These are phyloP conservation scores for Bellardia bayeri DNA, from an alignment of 2,888 invertebrate species.

Conservation along the genomic window DNA sequence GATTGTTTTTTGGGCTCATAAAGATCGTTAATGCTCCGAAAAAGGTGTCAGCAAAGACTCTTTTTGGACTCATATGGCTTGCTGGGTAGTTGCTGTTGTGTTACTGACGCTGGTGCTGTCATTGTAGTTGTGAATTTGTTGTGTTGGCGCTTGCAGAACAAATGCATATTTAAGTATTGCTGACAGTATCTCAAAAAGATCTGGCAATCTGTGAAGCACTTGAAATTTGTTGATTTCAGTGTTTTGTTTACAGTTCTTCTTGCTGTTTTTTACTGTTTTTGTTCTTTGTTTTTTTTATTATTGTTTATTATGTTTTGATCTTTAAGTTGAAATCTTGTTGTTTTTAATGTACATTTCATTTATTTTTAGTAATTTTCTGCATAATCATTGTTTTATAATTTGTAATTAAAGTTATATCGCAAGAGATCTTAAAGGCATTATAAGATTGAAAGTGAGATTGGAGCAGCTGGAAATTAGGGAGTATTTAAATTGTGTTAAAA, in stretches of 20 bases:
- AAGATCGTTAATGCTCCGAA: no score
- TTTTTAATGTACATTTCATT: constrained; percentile 32
- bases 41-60: no score
- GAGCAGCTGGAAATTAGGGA: background rate
- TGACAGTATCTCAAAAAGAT: constrained; percentile 68
- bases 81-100: background rate
- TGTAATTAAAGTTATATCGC: constrained; percentile 64
- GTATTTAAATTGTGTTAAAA: constrained; percentile 9
- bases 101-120: background rate
- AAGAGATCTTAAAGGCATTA: constrained; percentile 19
- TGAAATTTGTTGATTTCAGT: constrained; percentile 51
- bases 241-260: constrained; percentile 35
- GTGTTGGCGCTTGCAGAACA: constrained; percentile 69
- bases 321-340: constrained; percentile 50
- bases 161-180: constrained; percentile 69
- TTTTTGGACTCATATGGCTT: no score
- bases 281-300: constrained; percentile 7
- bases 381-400: constrained; percentile 66
- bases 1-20: no score
- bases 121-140: constrained; percentile 43
- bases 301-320: constrained; percentile 56
- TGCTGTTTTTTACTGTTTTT: background rate
- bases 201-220: constrained; percentile 67
- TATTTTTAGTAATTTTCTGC: constrained; percentile 58
- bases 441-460: constrained; percentile 13